Evolutionary conservation across 1,140 invertebrate genomes (phyloP), one percentile per base, ranked within the genome.

Genomic region (Rhagoletis zephyria): DNA sequence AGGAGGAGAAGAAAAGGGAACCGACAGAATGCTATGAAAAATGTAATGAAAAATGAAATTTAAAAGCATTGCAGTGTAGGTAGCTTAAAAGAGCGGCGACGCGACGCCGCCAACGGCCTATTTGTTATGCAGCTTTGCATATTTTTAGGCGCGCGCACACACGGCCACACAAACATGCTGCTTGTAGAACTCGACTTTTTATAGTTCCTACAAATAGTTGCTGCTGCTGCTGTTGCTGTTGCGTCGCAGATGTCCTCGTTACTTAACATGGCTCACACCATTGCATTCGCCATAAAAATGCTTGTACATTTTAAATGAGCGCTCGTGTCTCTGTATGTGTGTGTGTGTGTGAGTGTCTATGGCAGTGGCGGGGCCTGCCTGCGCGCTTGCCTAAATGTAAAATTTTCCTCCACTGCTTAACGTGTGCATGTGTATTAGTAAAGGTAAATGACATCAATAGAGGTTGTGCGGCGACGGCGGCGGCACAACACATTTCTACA

Each of bases 391-490:
- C 40, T 45, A 74, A 74, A 74, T 74, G 14, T 74, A 42, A 10
- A 14, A 48, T 45, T 70, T 70, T 70, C 45, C 4, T 63, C 10
- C 42, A 45, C 16, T 45, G 67, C 3, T 5, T 48, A 16, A 16
- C 48, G 67, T 74, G 42, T 40, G 67, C 67, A 9, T 74, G 67
- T 74, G 67, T 74, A 74, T 74, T 74, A 74, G 67, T 74, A 74
- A 74, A 74, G 67, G 67, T 74, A 74, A 74, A 74, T 74, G 67
- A 74, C 67, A 74, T 74, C 67, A 74, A 74, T 74, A 74, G 67
- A 74, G 67, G 67, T 74, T 74, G 67, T 74, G 67, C 42, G 4
- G 61, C 61, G 61, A 1, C 61, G 4, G 30, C 30, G 30, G 30
- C 30, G 30, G n/a, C 12, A 63, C 12, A 63, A 63, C 12, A 63